Evolutionary conservation across 2,797 vertebrate species (phyloP).

Genomic region (Adelosebastes latens): DNA sequence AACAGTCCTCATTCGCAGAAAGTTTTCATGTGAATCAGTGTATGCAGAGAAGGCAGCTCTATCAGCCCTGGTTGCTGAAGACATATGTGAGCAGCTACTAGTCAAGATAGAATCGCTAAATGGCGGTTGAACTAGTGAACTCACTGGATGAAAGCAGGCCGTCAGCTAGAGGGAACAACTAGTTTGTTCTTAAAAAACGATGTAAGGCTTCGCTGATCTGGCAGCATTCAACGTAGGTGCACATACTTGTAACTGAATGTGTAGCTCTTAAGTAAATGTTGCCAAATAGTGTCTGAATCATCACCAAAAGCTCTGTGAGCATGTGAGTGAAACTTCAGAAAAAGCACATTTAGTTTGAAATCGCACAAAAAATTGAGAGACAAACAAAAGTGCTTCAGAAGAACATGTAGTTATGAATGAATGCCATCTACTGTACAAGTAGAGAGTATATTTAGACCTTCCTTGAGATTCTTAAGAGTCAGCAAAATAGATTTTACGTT

Average conservation of each 20-base stretch:
- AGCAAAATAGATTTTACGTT: not conserved
- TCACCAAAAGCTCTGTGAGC: not conserved
- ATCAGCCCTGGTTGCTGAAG: not conserved
- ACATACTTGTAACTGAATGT: not conserved
- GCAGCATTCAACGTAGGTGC: not conserved
- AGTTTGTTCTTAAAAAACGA: not conserved
- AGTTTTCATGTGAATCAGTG: conserved; percentile 12
- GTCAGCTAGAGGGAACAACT: not conserved
- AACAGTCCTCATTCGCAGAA: not conserved
- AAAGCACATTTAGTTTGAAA: not conserved
- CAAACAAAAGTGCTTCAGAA: not conserved
- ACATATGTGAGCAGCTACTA: not conserved
- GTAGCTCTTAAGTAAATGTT: not conserved
- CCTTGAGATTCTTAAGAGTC: not conserved
- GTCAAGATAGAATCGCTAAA: not conserved
- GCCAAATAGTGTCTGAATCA: not conserved
- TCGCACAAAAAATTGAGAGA: not conserved
- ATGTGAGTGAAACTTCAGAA: not conserved
- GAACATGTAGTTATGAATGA: not conserved
- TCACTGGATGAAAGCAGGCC: not conserved
- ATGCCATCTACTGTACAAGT: not conserved
- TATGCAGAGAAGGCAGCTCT: not conserved
- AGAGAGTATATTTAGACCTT: not conserved
- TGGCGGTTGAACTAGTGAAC: not conserved
- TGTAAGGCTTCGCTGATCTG: not conserved